Percentiles rank a stretch among this genome's conserved stretches.
Evolutionary conservation across 2,113 vertebrate species (phyloP).

Genomic region (Pelecanoides urinatrix): DNA sequence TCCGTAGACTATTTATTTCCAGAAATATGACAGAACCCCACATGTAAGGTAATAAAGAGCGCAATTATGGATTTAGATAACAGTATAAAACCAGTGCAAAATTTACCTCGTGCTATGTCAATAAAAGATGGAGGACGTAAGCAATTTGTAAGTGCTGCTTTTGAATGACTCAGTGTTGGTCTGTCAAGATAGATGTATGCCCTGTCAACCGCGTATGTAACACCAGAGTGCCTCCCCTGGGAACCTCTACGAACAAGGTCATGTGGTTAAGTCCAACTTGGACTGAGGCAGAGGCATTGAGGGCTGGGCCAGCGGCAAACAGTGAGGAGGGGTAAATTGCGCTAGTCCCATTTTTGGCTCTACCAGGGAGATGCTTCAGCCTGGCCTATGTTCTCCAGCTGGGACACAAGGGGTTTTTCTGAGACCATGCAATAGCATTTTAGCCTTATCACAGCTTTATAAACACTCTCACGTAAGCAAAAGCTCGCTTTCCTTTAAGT

Average conservation of each 20-base stretch:
- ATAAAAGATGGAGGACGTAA: background rate
- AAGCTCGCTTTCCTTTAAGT: background rate
- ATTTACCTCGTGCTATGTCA: background rate
- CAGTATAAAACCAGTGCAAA: background rate
- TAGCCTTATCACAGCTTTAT: background rate
- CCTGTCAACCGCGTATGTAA: background rate
- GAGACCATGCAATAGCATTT: background rate
- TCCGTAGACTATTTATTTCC: background rate
- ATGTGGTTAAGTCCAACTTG: background rate
- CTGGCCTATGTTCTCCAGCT: background rate
- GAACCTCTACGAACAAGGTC: background rate
- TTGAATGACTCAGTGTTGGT: background rate
- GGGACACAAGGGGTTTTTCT: background rate
- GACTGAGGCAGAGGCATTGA: background rate
- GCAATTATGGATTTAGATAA: background rate
- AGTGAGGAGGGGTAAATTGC: background rate
- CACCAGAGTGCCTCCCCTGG: background rate
- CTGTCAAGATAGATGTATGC: background rate
- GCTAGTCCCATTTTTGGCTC: background rate
- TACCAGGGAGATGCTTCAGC: background rate
- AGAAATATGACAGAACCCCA: background rate
- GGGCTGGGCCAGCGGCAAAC: background rate
- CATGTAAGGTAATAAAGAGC: background rate
- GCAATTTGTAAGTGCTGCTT: background rate
- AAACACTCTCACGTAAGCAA: rapidly evolving